Percentiles rank a stretch among this genome's conserved stretches.
These are phyloP conservation scores for Pocillopora meandrina DNA, from an alignment of 92 coral and sea anemone genomes.

Conservation along the genomic window DNA sequence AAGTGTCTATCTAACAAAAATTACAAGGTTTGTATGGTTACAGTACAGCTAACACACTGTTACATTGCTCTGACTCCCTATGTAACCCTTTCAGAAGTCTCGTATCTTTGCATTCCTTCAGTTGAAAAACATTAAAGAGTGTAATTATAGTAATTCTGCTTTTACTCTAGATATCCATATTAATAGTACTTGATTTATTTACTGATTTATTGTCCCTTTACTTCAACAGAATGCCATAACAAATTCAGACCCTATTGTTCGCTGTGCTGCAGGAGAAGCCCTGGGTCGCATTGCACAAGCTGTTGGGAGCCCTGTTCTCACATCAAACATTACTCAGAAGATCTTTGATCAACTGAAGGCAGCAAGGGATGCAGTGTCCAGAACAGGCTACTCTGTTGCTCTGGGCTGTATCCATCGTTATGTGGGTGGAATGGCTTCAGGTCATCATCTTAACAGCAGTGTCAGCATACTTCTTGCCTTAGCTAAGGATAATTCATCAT, in stretches of 20 bases:
- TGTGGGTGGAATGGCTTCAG: constrained; percentile 99
- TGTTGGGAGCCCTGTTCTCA: constrained; percentile 92
- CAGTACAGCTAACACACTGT: neutral
- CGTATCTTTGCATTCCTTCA: too few relatives aligned
- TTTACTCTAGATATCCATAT: too few relatives aligned
- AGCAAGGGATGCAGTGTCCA: constrained; percentile 93
- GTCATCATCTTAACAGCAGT: constrained; percentile 94
- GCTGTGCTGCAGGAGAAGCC: constrained; percentile 99
- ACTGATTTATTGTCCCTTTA: neutral
- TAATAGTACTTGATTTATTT: neutral
- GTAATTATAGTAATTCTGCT: too few relatives aligned
- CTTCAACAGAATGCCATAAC: constrained; percentile 81
- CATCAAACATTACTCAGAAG: constrained; percentile 92
- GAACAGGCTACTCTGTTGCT: constrained; percentile 97
- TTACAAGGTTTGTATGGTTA: neutral
- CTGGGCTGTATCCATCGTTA: constrained; percentile 98
- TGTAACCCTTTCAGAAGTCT: too few relatives aligned
- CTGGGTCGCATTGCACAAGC: constrained; percentile 98
- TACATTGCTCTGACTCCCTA: too few relatives aligned
- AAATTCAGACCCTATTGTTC: constrained; percentile 94
- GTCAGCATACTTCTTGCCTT: constrained; percentile 95
- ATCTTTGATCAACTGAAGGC: constrained; percentile 94
- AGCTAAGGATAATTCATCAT: constrained; percentile 95
- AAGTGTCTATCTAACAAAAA: neutral
- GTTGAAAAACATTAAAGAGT: too few relatives aligned